Conservation (phyloP, 2,113 vertebrate species). For the Menura novaehollandiae region DNA sequence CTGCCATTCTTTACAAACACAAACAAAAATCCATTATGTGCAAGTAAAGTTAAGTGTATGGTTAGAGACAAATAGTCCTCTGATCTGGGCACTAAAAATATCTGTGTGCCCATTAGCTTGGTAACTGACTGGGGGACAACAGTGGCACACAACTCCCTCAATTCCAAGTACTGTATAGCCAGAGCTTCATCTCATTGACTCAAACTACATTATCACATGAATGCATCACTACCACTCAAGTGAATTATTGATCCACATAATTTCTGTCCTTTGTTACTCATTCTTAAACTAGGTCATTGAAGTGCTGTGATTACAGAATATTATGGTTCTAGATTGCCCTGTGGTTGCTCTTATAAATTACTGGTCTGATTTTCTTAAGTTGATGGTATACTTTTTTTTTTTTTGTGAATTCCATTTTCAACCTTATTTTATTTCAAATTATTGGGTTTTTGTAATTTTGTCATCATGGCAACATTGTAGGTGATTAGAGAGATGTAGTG, state of each 20-base stretch:
- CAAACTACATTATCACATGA: neutral
- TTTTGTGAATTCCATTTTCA: neutral
- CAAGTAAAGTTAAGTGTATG: neutral
- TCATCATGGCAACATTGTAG: neutral
- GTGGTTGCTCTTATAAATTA: neutral
- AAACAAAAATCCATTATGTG: neutral
- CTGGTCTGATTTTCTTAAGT: neutral
- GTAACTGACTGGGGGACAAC: neutral
- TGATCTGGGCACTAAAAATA: neutral
- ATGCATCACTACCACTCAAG: neutral
- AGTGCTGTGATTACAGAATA: neutral
- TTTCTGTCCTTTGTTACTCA: neutral
- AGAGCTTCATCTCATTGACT: neutral
- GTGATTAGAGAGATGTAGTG: conserved; percentile 27
- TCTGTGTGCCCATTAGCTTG: neutral
- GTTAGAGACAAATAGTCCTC: neutral
- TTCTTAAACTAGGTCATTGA: neutral
- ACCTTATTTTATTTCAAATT: neutral
- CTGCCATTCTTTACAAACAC: neutral
- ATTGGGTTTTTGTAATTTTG: conserved; percentile 18
- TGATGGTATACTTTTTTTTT: neutral
- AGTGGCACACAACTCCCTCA: neutral
- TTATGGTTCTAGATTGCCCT: neutral
- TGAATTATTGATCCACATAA: neutral
- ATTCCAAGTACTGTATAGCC: neutral